phyloP scores from a whole-genome alignment of 2,797 vertebrate species.

The Xenentodon cancila region DNA sequence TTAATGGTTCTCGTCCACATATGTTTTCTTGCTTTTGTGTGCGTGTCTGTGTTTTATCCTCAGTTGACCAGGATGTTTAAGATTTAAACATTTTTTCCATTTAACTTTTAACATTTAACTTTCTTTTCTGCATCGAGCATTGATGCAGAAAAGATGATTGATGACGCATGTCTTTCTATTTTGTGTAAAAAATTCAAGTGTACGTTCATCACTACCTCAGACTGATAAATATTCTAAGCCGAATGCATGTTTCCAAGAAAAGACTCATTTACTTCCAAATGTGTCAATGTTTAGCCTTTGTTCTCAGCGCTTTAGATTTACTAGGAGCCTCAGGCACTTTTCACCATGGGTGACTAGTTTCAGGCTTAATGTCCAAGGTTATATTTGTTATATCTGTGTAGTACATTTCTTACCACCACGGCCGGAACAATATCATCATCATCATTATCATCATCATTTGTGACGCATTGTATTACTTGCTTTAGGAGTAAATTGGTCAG shows the following conservation, averaged over 20 bases:
- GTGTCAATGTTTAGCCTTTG: slow-evolving; percentile 81
- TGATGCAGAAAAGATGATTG: too few species aligned
- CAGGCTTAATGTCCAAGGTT: slow-evolving; percentile 84
- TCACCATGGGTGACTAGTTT: slow-evolving; percentile 84
- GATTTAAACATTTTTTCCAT: too few species aligned
- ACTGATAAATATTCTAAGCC: slow-evolving; percentile 37
- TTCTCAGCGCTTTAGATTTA: slow-evolving; percentile 76
- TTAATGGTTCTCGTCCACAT: too few species aligned
- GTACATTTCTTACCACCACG: slow-evolving; percentile 24
- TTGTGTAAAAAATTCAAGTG: slow-evolving; percentile 23
- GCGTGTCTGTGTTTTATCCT: too few species aligned
- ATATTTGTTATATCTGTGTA: slow-evolving; percentile 71
- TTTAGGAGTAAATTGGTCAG: slow-evolving; percentile 42
- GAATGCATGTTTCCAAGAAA: slow-evolving; percentile 47
- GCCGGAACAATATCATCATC: background rate
- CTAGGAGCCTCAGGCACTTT: slow-evolving; percentile 81
- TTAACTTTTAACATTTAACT: too few species aligned
- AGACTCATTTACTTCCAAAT: slow-evolving; percentile 64
- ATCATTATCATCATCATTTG: slow-evolving; percentile 26
- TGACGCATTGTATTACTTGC: slow-evolving; percentile 55
- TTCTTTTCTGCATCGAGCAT: too few species aligned
- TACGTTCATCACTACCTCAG: slow-evolving; percentile 4
- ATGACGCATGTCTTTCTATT: background rate
- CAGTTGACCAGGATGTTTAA: too few species aligned
- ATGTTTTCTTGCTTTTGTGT: too few species aligned